These are phyloP conservation scores for fruit fly (Drosophila melanogaster) DNA, from an alignment of 1,140 invertebrate species.

Conservation along the genomic window Release_6_plus_ISO1_MT NC_004354.4:13079501-13080000, in stretches of 20 bases:
- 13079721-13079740: slow-evolving; percentile 22
- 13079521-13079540: slow-evolving; percentile 41
- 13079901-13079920: slow-evolving; percentile 63
- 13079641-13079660: slow-evolving; percentile 17
- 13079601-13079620: slow-evolving; percentile 44
- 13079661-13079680: slow-evolving; percentile 47
- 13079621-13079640: slow-evolving; percentile 39
- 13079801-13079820: slow-evolving; percentile 37
- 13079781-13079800: slow-evolving; percentile 17
- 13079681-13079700: slow-evolving; percentile 20
- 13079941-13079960: slow-evolving; percentile 20
- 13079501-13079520: slow-evolving; percentile 57
- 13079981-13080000: slow-evolving; percentile 24
- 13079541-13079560: slow-evolving; percentile 32
- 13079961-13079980: slow-evolving; percentile 39
- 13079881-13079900: slow-evolving; percentile 3
- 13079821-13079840: slow-evolving; percentile 20
- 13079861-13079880: slow-evolving; percentile 19
- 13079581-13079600: slow-evolving; percentile 23
- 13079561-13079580: slow-evolving; percentile 19
- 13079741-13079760: slow-evolving; percentile 6
- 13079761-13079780: slow-evolving; percentile 16
- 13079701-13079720: not conserved
- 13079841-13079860: slow-evolving; percentile 10
- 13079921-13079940: slow-evolving; percentile 53